Evolutionary conservation across 2,797 vertebrate genomes (phyloP), one percentile per base, ranked within the genome.

Genomic region (Crypturellus tataupa): DNA sequence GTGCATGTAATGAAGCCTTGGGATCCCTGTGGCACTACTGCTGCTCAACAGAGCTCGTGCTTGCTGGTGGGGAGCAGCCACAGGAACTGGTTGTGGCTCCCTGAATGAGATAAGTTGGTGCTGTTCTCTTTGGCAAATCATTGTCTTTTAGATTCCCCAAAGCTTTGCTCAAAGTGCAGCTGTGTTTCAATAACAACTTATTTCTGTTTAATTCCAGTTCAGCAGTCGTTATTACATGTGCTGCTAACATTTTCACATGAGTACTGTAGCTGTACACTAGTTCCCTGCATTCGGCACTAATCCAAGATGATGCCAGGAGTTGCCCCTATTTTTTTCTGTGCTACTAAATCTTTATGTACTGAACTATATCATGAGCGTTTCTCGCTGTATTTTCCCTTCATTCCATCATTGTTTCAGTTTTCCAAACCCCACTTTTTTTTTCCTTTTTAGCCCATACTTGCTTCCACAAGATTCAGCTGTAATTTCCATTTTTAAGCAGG

Each of bases 101-200:
- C 80, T 58, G 73, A 59, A 78, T 96, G 85, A 96, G 96, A 91
- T 87, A 92, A 91, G 85, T 94, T 93, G 79, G 79, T 90, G 68
- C 91, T 42, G 23, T 78, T 94, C 91, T 91, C 93, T 96, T 94
- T 94, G 85, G 94, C 94, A 94, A 95, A 95, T 95, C 63, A 33
- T 93, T 90, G 91, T 95, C 85, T 96, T 94, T 93, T 69, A 78
- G 93, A 94, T 90, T 91, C 87, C 75, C 82, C 87, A 64, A 73
- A 0, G 21, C 85, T 93, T 80, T 94, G 93, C 94, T 93, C 93
- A 59, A 97, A 94, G 89, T 95, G 82, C 89, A 95, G 87, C 95
- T 93, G 94, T 94, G 83, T 91, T 94, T 97, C 95, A 96, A 78
- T 91, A 92, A 94, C 75, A 93, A 91, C 87, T 95, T 91, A 75